Evolutionary conservation across 2,113 vertebrate species (phyloP).

Genomic region (Ciconia maguari): DNA sequence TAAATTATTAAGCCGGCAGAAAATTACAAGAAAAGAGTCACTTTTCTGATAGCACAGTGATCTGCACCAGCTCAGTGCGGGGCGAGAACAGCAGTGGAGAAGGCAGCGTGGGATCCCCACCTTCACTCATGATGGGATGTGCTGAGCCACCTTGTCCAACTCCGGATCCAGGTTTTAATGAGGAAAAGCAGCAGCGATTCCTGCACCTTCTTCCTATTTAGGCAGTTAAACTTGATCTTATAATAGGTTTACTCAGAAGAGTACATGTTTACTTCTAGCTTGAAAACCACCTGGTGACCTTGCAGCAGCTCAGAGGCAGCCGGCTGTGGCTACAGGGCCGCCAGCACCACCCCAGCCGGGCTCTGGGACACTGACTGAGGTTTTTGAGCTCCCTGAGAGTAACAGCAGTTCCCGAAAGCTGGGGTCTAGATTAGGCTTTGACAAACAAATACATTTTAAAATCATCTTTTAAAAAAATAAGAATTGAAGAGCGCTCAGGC

Average conservation of each 20-base stretch:
- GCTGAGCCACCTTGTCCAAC: neutral
- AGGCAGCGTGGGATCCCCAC: rapidly evolving
- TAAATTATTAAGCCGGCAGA: rapidly evolving
- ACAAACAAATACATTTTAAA: rapidly evolving
- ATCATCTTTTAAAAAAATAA: rapidly evolving
- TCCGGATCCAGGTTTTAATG: rapidly evolving
- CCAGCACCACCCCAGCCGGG: rapidly evolving
- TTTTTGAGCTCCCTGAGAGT: rapidly evolving
- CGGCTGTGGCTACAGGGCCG: rapidly evolving
- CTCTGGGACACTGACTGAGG: rapidly evolving
- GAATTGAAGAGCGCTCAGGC: rapidly evolving
- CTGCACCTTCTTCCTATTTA: neutral
- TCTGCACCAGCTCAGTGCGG: rapidly evolving
- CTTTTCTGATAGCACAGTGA: rapidly evolving
- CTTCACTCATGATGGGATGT: rapidly evolving
- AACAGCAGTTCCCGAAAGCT: neutral
- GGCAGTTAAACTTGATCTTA: neutral
- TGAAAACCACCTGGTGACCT: neutral
- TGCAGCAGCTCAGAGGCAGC: neutral
- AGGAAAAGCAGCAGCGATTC: neutral
- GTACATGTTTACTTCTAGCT: rapidly evolving
- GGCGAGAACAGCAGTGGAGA: rapidly evolving
- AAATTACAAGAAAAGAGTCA: neutral
- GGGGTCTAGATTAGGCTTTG: rapidly evolving
- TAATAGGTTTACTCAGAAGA: too few species aligned